phyloP scores from a whole-genome alignment of 2,113 vertebrate species.

The Gila orcuttii region DNA sequence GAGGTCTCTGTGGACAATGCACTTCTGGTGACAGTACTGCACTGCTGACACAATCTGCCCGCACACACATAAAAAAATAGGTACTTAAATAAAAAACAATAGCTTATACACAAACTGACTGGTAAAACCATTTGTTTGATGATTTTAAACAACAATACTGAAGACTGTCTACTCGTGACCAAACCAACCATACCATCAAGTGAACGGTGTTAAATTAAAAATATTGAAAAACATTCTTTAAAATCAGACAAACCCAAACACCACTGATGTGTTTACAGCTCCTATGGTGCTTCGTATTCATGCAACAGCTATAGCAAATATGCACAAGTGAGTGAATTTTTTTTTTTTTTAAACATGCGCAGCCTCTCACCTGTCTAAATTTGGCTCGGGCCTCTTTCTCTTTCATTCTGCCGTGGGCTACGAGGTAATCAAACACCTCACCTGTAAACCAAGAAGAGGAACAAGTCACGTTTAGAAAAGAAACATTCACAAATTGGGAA shows the following conservation, averaged over 20 bases:
- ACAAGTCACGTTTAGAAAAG: neutral
- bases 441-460: constrained; percentile 63
- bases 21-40: constrained; percentile 86
- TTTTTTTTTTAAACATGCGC: neutral
- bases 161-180: neutral
- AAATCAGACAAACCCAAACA: neutral
- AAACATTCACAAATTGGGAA: neutral
- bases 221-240: neutral
- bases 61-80: neutral
- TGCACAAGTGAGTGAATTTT: neutral
- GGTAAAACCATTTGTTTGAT: neutral
- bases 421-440: constrained; percentile 84
- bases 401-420: constrained; percentile 87
- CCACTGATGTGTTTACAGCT: neutral
- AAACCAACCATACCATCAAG: neutral
- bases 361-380: constrained; percentile 81
- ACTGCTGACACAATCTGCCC: constrained; percentile 84
- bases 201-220: neutral
- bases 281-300: neutral
- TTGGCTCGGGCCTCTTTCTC: constrained; percentile 86
- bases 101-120: neutral
- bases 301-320: neutral
- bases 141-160: neutral
- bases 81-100: neutral
- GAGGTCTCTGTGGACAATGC: constrained; percentile 83